A percentile compares a stretch with the other conserved stretches of the same genome.
Evolutionary conservation across 1,140 invertebrate genomes (phyloP).

Genomic region (Lepidotrigona ventralis): DNA sequence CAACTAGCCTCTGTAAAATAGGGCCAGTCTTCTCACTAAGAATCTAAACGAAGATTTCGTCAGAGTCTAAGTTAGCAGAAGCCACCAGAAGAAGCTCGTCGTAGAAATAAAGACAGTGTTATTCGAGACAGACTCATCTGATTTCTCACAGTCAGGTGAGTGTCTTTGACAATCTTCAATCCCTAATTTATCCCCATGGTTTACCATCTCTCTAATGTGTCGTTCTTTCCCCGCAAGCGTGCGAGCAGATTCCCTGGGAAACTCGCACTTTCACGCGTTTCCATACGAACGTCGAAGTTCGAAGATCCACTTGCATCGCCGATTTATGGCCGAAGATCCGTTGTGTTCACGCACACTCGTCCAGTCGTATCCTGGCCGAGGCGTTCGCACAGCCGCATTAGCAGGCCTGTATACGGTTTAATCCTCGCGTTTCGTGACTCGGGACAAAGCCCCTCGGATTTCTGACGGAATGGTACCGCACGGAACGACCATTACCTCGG

Average conservation of each 20-base stretch:
- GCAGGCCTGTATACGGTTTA: slow-evolving; percentile 74
- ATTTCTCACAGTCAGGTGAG: no score
- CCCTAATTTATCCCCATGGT: no score
- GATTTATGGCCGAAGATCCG: slow-evolving; percentile 52
- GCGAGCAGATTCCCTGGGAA: neutral
- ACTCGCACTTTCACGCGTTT: slow-evolving; percentile 36
- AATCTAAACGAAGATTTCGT: no score
- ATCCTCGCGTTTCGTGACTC: slow-evolving; percentile 79
- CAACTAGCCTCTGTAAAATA: no score
- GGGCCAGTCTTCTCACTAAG: no score
- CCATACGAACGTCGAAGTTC: slow-evolving; percentile 4
- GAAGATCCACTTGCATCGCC: slow-evolving; percentile 21
- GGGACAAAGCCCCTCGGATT: slow-evolving; percentile 79
- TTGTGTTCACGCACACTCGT: slow-evolving; percentile 40
- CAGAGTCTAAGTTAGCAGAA: no score
- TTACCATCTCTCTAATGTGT: no score
- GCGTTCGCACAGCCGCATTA: slow-evolving; percentile 70
- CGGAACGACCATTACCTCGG: slow-evolving; percentile 78
- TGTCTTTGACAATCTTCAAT: no score
- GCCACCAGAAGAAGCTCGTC: no score
- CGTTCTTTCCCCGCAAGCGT: neutral
- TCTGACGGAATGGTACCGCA: slow-evolving; percentile 79
- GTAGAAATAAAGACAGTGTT: no score
- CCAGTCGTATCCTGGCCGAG: slow-evolving; percentile 29
- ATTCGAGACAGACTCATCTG: no score